Evolutionary conservation across 2,797 vertebrate species (phyloP), one percentile per base, ranked within the genome.

Genomic region (Ammospiza maritima): DNA sequence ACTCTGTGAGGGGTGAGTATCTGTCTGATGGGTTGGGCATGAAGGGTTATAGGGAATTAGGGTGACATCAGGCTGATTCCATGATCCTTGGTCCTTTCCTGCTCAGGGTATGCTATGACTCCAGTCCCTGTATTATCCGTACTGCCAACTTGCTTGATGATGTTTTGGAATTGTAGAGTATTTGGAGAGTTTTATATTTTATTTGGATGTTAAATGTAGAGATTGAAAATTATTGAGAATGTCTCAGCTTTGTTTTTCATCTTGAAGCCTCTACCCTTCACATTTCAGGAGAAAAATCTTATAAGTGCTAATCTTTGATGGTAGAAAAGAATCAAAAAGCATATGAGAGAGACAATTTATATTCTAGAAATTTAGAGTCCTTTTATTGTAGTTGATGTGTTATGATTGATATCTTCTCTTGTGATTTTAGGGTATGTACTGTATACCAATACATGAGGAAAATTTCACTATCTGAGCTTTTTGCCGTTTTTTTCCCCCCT

Each of bases 401-500:
- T 74, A 56, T 73, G 53, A 25, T 51, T 30, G 38, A 18, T 36
- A 16, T 15, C 21, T 53, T 45, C 5, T 50, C 13, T 75, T 38
- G 30, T 56, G 62, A 81, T 81, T 88, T 90, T 62, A 74, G 58
- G 38, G 4, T 61, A 53, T 22, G 9, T 77, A 32, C 19, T 76
- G 5, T 57, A 57, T 48, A 32, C 6, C 16, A 45, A 26, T 65
- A 38, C 3, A 2, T 20, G 32, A 74, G 27, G 15, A 45, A 67
- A 72, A 56, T 40, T 67, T 80, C 45, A 30, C 30, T 11, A 17
- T 77, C 27, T 44, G 58, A 74, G 36, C 4, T 38, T 40, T n/a
- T 42, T 18, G 7, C 5, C 6, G 13, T 22, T n/a, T 11, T 19
- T 10, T 1, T 3, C 3, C 11, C 3, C 2, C 1, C 13, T 21